Conservation (phyloP, 2,797 vertebrate genomes). For the Dallia pectoralis region DNA sequence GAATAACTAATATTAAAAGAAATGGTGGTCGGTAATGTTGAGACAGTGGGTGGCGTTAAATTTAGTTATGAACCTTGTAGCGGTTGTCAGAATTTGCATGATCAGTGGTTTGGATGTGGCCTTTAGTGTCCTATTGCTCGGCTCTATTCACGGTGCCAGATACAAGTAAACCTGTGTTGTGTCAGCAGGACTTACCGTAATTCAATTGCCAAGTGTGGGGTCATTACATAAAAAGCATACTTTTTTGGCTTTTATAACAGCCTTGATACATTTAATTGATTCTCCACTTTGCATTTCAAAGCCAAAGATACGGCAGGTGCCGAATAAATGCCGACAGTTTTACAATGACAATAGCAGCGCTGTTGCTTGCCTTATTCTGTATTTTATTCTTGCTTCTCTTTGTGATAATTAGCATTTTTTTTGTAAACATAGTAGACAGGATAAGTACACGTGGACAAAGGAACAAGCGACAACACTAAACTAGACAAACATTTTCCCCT, state of each 20-base stretch:
- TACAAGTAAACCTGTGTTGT: neutral
- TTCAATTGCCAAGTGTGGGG: neutral
- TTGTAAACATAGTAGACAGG: no score
- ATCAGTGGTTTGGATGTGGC: neutral
- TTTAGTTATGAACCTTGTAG: constrained; percentile 2
- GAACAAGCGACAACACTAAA: no score
- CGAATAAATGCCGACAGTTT: neutral
- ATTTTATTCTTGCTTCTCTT: neutral
- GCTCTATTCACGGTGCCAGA: neutral
- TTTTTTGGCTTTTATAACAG: neutral
- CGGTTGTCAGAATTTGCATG: constrained; percentile 4
- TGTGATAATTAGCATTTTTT: neutral
- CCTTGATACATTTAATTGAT: neutral
- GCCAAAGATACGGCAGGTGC: neutral
- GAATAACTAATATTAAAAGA: no score
- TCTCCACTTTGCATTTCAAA: neutral
- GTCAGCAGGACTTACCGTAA: neutral
- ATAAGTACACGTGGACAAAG: no score
- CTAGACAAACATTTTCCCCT: no score
- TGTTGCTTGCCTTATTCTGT: neutral
- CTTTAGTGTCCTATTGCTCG: neutral
- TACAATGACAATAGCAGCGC: neutral
- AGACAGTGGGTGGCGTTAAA: neutral
- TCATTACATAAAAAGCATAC: neutral
- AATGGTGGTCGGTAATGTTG: constrained; percentile 2